Evolutionary conservation across 2,888 invertebrate genomes (phyloP), one percentile per base, ranked within the genome.

Genomic region (Philaethria dido): DNA sequence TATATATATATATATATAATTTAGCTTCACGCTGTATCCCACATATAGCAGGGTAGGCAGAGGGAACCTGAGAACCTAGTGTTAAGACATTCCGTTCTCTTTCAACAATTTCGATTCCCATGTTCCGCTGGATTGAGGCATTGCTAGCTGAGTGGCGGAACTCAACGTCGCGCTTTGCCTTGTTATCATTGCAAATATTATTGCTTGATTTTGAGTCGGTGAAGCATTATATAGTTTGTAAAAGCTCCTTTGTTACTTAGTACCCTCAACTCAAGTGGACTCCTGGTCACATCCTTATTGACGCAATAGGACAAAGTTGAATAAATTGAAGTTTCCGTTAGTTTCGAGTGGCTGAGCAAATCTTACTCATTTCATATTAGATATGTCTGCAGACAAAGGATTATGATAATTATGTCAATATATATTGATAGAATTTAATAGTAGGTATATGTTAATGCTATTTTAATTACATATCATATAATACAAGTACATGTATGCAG

Each of bases 311-410:
- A 72, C 75, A 72, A 79, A 85, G 83, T 81, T 75, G 77, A 66
- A 81, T 72, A 81, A 89, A 89, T 90, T 88, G 90, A 80, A 81
- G 81, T 88, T 84, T 91, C 92, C 92, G 88, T 78, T 82, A 78
- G 76, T 76, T 78, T 73, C 69, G 71, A 79, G 80, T 80, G 76
- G 77, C 78, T 70, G 72, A 60, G 72, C 68, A 72, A 74, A 73
- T 73, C 63, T 45, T 45, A 73, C 69, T 66, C 70, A 68, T 61
- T 57, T 36, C 48, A 60, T 39, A 42, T 64, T 22, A 20, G 14
- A 62, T 70, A 70, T 39, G 68, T 68, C 48, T 62, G 63, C 60
- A 68, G 54, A 69, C 47, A 47, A 36, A 42, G 14, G n/a, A 42
- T 20, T 22, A 9, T 22, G 42, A 55, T 13, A 55, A 55, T 14